Percentiles rank a stretch among this genome's conserved stretches.
phyloP scores from a whole-genome alignment of 2,888 invertebrate species.

The Melangyna quadrimaculata region DNA sequence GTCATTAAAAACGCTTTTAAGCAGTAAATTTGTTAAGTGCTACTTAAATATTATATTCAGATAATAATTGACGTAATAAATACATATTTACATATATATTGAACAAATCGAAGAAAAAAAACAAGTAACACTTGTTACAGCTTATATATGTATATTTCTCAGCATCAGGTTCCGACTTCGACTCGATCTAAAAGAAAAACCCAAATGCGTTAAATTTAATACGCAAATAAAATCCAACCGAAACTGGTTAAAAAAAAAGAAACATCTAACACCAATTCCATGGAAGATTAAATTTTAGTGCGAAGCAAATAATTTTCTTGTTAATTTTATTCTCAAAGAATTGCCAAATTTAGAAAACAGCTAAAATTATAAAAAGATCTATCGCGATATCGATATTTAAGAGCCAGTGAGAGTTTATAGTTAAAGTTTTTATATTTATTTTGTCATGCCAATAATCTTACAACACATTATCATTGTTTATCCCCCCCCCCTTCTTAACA shows the following conservation, averaged over 20 bases:
- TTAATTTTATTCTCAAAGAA: slow-evolving; percentile 19
- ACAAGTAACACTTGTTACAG: neutral
- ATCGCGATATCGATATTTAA: neutral
- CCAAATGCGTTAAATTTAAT: neutral
- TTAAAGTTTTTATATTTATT: neutral
- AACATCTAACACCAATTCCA: slow-evolving; percentile 5
- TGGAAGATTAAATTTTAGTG: slow-evolving; percentile 25
- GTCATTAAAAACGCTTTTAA: neutral
- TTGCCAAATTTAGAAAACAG: slow-evolving; percentile 4
- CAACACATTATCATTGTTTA: slow-evolving; percentile 2
- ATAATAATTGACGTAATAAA: neutral
- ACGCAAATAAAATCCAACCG: neutral
- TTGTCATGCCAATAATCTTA: slow-evolving; percentile 22
- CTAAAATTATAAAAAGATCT: neutral
- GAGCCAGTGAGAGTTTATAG: neutral
- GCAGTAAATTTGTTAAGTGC: neutral
- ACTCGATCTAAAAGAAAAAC: neutral
- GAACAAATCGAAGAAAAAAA: neutral
- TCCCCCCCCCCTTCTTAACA: neutral
- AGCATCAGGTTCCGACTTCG: neutral
- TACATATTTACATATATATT: neutral
- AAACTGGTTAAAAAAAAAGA: neutral
- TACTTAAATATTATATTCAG: neutral
- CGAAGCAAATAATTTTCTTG: slow-evolving; percentile 20
- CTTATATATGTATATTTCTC: neutral